A percentile compares a stretch with the other conserved stretches of the same genome.
phyloP scores from a whole-genome alignment of 2,113 vertebrate species.

The Copsychus sechellarum region DNA sequence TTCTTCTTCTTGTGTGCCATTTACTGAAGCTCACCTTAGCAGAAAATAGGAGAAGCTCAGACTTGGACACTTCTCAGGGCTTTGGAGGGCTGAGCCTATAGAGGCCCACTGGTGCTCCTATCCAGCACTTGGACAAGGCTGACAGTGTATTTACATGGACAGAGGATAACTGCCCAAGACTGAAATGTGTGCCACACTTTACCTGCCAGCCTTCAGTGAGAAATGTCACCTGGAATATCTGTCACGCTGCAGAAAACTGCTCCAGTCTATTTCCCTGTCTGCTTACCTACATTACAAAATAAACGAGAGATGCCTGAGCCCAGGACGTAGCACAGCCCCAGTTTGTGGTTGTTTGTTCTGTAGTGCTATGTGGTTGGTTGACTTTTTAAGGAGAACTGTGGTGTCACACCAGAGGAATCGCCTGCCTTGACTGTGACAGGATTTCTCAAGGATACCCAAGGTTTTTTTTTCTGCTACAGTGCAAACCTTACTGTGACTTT shows the following conservation, averaged over 20 bases:
- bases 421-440: background rate
- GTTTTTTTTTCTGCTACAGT: accelerated
- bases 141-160: accelerated
- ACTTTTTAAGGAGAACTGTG: background rate
- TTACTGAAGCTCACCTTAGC: background rate
- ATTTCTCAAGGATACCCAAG: background rate
- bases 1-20: background rate
- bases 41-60: background rate
- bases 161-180: background rate
- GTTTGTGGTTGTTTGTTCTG: background rate
- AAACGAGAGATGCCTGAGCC: background rate
- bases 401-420: background rate
- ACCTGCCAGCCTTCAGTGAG: background rate
- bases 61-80: background rate
- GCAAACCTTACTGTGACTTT: background rate
- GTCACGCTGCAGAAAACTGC: background rate
- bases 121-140: background rate
- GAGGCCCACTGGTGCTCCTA: background rate
- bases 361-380: background rate
- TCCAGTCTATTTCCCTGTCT: background rate
- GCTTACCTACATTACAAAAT: background rate
- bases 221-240: background rate
- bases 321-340: background rate
- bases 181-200: background rate
- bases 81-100: background rate